Evolutionary conservation across 2,888 invertebrate genomes (phyloP).

Genomic region (Deilephila porcellus): DNA sequence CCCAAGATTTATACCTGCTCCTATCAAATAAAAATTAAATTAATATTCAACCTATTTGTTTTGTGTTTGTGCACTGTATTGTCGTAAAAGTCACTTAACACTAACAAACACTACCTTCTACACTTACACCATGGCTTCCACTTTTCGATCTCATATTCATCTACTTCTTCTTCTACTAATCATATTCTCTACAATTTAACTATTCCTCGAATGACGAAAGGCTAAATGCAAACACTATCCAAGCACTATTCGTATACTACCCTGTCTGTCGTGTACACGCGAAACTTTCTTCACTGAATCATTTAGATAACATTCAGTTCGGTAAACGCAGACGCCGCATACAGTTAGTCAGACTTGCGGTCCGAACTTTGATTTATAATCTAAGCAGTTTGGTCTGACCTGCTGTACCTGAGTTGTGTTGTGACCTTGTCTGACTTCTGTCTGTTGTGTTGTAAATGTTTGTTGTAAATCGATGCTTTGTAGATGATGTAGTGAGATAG

Average conservation of each 20-base stretch:
- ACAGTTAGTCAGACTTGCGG: conserved; percentile 15
- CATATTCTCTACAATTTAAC: background rate
- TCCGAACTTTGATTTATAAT: conserved; percentile 9
- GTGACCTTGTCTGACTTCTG: background rate
- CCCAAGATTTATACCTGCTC: too few relatives aligned
- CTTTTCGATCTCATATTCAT: too few relatives aligned
- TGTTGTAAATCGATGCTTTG: background rate
- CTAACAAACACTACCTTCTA: too few relatives aligned
- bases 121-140: too few relatives aligned
- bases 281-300: conserved; percentile 19
- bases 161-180: too few relatives aligned
- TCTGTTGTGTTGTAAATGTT: background rate
- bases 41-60: too few relatives aligned
- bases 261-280: background rate
- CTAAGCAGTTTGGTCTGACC: background rate
- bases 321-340: background rate
- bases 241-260: background rate
- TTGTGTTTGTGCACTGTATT: too few relatives aligned
- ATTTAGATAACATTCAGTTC: conserved; percentile 14
- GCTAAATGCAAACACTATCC: too few relatives aligned
- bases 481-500: too few relatives aligned
- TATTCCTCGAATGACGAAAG: background rate
- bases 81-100: too few relatives aligned
- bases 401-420: background rate
- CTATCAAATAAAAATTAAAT: too few relatives aligned